These are phyloP conservation scores for Villa cingulata DNA, from an alignment of 2,888 invertebrate species.

Conservation along the genomic window DNA sequence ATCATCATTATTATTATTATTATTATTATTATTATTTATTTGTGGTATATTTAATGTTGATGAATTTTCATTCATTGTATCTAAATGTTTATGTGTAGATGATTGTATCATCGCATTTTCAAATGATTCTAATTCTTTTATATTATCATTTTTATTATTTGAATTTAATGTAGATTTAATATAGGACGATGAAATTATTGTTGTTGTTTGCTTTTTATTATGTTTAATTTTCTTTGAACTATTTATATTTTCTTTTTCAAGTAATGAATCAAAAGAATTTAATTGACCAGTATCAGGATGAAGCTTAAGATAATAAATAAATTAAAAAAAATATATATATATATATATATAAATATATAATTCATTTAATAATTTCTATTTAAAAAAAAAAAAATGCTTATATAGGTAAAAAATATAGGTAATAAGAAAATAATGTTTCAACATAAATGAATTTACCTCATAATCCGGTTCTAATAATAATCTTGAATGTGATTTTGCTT, in stretches of 20 bases:
- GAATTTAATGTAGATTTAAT: not conserved
- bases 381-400: constrained; percentile 1
- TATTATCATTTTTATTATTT: not conserved
- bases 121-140: not conserved
- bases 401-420: no score
- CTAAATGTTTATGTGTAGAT: no score
- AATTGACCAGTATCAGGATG: constrained; percentile 29
- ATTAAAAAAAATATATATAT: not conserved
- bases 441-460: constrained; percentile 25
- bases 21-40: not conserved
- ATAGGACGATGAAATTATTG: constrained; percentile 11
- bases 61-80: not conserved
- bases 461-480: constrained; percentile 40
- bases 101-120: no score
- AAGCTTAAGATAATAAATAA: constrained; percentile 20
- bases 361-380: not conserved
- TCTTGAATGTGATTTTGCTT: constrained; percentile 44
- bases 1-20: not conserved
- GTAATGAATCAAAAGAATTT: not conserved
- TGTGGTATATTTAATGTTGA: not conserved
- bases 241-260: not conserved
- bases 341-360: not conserved
- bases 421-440: not conserved
- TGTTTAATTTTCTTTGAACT: constrained; percentile 29
- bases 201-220: constrained; percentile 29